Percentiles rank a stretch among this genome's conserved stretches.
These are phyloP conservation scores for Toxonevra muliebris DNA, from an alignment of 2,888 invertebrate genomes.

Conservation along the genomic window DNA sequence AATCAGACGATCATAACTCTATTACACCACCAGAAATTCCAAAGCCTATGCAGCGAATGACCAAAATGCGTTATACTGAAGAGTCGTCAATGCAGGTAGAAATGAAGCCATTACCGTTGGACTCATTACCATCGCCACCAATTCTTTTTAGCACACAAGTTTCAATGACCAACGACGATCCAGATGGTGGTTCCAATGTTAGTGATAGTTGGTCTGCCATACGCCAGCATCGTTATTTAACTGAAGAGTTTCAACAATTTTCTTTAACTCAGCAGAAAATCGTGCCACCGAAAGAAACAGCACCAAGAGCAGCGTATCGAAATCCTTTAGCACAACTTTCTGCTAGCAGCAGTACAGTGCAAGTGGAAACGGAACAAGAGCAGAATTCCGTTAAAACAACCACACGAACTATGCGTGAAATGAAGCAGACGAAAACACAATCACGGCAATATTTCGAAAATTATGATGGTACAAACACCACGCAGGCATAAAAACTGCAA, in stretches of 20 bases:
- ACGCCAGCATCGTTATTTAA: conserved; percentile 66
- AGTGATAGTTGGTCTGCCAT: conserved; percentile 68
- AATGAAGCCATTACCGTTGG: conserved; percentile 15
- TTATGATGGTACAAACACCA: conserved; percentile 6
- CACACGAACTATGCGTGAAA: background rate
- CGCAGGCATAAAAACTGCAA: conserved; percentile 20
- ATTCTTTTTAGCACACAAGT: conserved; percentile 51
- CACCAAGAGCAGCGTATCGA: conserved; percentile 41
- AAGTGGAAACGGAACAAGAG: background rate
- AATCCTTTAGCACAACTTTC: conserved; percentile 44
- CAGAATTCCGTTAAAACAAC: background rate
- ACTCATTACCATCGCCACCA: conserved; percentile 18
- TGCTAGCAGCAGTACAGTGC: background rate
- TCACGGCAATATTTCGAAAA: conserved; percentile 18
- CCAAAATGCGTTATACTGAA: conserved; percentile 34
- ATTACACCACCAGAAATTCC: conserved; percentile 32
- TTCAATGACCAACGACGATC: conserved; percentile 43
- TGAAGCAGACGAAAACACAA: conserved; percentile 8
- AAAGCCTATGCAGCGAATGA: conserved; percentile 45
- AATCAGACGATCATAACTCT: background rate
- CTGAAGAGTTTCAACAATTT: conserved; percentile 55
- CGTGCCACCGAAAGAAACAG: background rate
- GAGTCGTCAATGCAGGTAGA: conserved; percentile 6
- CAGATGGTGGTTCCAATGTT: conserved; percentile 34
- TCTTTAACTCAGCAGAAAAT: background rate